phyloP scores from a whole-genome alignment of 1,140 invertebrate genomes.

The Tetramorium alpestre region DNA sequence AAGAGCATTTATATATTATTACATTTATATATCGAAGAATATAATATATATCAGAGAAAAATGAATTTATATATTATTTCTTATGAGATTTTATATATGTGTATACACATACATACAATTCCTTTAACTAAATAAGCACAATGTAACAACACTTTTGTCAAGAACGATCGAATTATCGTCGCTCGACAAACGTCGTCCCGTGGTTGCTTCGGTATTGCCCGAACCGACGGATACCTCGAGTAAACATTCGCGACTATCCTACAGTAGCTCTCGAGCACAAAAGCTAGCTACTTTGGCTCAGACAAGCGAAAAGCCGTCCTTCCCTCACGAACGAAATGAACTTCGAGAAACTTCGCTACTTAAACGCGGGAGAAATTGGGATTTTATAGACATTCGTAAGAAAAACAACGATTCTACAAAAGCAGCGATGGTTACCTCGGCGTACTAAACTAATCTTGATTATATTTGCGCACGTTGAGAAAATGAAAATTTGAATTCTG shows the following conservation, averaged over 20 bases:
- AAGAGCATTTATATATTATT: no score
- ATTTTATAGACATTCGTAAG: constrained; percentile 29
- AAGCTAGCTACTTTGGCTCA: constrained; percentile 49
- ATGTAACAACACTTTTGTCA: background rate
- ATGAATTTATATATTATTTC: no score
- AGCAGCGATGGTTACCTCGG: background rate
- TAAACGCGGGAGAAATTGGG: constrained; percentile 49
- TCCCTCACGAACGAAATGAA: constrained; percentile 47
- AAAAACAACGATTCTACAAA: constrained; percentile 36
- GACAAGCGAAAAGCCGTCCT: constrained; percentile 42
- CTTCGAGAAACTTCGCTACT: constrained; percentile 45
- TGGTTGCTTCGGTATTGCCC: background rate
- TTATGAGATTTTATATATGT: background rate
- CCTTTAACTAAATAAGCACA: constrained; percentile 2
- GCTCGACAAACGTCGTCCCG: constrained; percentile 2
- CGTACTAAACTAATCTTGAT: constrained; percentile 6
- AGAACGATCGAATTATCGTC: constrained; percentile 33
- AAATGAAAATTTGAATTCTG: constrained; percentile 6
- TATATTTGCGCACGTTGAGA: background rate
- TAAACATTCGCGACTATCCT: constrained; percentile 50
- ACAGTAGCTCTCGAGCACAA: constrained; percentile 30
- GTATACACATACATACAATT: background rate
- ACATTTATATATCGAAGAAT: no score
- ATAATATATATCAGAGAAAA: no score
- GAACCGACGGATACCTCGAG: background rate